Conservation (phyloP, 2,797 vertebrate species). For the Tolypeutes matacus region DNA sequence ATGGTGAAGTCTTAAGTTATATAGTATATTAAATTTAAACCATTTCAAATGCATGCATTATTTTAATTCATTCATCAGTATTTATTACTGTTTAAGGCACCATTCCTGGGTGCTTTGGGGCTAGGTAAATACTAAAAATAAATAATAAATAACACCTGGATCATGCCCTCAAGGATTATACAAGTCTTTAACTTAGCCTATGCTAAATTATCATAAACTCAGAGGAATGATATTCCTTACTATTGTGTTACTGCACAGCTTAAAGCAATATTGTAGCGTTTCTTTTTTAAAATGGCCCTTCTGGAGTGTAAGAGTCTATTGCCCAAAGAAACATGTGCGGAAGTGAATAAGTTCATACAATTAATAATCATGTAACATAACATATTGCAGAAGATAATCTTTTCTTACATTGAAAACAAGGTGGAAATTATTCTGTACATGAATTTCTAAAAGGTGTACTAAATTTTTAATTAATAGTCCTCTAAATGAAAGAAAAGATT, state of each 20-base stretch:
- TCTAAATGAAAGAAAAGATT: background rate
- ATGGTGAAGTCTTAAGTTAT: conserved; percentile 7
- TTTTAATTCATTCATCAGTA: conserved; percentile 49
- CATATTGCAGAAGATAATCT: background rate
- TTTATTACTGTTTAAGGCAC: conserved; percentile 40
- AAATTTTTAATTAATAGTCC: background rate
- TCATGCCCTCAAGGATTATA: background rate
- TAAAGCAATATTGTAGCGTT: conserved; percentile 17
- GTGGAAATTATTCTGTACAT: background rate
- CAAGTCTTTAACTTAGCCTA: background rate
- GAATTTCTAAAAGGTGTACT: conserved; percentile 28
- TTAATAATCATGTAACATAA: background rate
- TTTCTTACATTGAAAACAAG: background rate
- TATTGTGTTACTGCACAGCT: background rate
- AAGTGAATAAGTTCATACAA: background rate
- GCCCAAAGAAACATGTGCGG: background rate
- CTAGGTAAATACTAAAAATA: background rate
- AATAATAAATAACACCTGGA: background rate
- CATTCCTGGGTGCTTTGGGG: background rate
- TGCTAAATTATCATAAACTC: background rate
- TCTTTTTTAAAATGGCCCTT: conserved; percentile 14
- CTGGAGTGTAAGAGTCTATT: background rate
- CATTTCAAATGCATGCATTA: conserved; percentile 17
- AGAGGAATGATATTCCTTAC: background rate
- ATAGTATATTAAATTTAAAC: conserved; percentile 46